Evolutionary conservation across 2,888 invertebrate species (phyloP), one percentile per base, ranked within the genome.

Genomic region (Mechanitis mazaeus): DNA sequence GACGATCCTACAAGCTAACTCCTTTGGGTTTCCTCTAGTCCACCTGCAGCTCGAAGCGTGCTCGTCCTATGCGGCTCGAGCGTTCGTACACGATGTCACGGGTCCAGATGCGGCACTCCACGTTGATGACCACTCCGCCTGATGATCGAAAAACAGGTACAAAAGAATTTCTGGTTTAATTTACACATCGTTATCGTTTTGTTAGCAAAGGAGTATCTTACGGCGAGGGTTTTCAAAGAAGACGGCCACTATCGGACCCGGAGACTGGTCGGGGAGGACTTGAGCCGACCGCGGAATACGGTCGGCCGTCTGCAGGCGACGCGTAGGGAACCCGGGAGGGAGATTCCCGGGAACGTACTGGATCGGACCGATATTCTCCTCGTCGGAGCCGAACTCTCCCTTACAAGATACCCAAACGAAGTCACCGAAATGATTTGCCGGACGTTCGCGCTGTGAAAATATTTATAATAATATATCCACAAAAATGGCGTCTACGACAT

Each of bases 371-470:
- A 96, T 89, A 79, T 94, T 93, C 82, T 97, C 97, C 78, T 92
- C 90, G 80, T 97, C 97, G 0, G 93, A 90, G 57, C 92, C 90
- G 75, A 93, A 93, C 83, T 95, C 95, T 28, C 97, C 97, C 46
- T 93, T 89, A 79, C 98, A 98, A 9, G 94, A 93, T 31, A 98
- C 91, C 94, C 96, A 97, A 46, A 97, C 89, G 85, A 93, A 92
- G 72, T 93, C 90, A 0, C 91, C 91, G 81, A 87, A 76, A 2
- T 78, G 76, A 46, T 81, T 75, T 0, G 84, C 85, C 9, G 87
- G 85, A 1, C 74, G 76, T 55, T 78, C 77, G 11, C 75, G 76
- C 87, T 87, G 71, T 3, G 38, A 38, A 60, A 28, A n/a, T 42
- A 42, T 42, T 9, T 5, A 9, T 11, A 42, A 3, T 2, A 42